Percentiles rank a stretch among this genome's conserved stretches.
phyloP scores from a whole-genome alignment of 2,888 invertebrate species.

The Brachyopa scutellaris region DNA sequence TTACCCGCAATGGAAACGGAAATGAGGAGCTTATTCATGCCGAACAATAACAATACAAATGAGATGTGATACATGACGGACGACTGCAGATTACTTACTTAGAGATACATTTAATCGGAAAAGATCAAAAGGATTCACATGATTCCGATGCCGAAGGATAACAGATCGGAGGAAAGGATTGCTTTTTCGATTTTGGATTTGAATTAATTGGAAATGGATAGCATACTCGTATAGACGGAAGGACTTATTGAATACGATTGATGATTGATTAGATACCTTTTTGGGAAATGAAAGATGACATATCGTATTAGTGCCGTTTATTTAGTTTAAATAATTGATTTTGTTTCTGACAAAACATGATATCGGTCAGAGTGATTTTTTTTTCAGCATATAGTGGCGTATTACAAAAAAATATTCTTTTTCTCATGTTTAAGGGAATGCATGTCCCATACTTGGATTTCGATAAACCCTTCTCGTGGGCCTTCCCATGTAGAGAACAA shows the following conservation, averaged over 20 bases:
- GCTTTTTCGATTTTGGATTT: slow-evolving; percentile 43
- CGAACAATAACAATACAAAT: slow-evolving; percentile 39
- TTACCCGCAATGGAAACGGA: slow-evolving; percentile 57
- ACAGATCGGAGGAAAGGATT: slow-evolving; percentile 27
- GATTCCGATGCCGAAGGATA: no score
- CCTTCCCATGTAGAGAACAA: no score
- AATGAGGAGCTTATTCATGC: slow-evolving; percentile 63
- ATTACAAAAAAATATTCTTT: no score
- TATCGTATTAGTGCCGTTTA: no score
- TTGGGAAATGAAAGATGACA: no score
- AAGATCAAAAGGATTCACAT: slow-evolving; percentile 44
- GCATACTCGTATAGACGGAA: not conserved
- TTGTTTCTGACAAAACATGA: no score
- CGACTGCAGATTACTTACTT: slow-evolving; percentile 22
- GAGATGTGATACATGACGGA: not conserved
- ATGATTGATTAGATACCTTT: slow-evolving; percentile 22
- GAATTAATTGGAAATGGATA: slow-evolving; percentile 34
- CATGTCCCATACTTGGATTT: no score
- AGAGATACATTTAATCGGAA: slow-evolving; percentile 44
- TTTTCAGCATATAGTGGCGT: no score
- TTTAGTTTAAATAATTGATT: no score
- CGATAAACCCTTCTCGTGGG: no score
- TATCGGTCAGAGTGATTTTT: no score
- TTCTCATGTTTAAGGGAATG: no score
- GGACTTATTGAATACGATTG: slow-evolving; percentile 16